Evolutionary conservation across 2,797 vertebrate species (phyloP), one percentile per base, ranked within the genome.

Genomic region (Ciconia nigra): DNA sequence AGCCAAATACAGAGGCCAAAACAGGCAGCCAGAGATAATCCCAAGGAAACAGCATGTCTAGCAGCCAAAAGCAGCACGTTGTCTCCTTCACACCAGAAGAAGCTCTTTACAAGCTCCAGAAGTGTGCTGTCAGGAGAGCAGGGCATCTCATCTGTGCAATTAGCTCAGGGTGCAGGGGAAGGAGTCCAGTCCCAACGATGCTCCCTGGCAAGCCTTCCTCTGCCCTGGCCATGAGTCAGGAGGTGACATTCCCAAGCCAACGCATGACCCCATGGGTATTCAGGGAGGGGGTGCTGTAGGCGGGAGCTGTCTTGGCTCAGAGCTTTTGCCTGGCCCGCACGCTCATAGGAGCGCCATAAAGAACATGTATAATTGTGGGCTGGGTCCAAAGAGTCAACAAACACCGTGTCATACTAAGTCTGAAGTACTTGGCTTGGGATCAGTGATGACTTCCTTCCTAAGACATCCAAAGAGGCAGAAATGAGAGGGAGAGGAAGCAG

Each of bases 311-410:
- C 59, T 76, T 84, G 46, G 78, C 82, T 92, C 39, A 42, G n/a
- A 66, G 63, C 10, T 95, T 76, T 84, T 91, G 47, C 59, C 47
- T 70, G 44, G 67, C 78, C 8, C 10, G 85, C 1, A 0, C 5
- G 1, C 66, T 84, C 54, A 41, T 55, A 87, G 59, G 20, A 90
- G 65, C 49, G 15, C 31, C 58, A 58, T 20, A 59, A 81, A 41
- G 80, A 84, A 71, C 31, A 80, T 44, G 44, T 37, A 9, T 62
- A 79, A 87, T 18, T 80, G 66, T 69, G 78, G 61, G 33, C 58
- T 55, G 62, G 81, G 66, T 86, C 95, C 74, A 86, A 82, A 86
- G 59, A 91, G 78, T 80, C 89, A 94, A 35, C 49, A 97, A 96
- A 93, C 74, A 73, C 66, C 13, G 4, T 83, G 47, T 93, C 84